Conservation (phyloP, 2,113 vertebrate species). For the Poecilia latipinna region DNA sequence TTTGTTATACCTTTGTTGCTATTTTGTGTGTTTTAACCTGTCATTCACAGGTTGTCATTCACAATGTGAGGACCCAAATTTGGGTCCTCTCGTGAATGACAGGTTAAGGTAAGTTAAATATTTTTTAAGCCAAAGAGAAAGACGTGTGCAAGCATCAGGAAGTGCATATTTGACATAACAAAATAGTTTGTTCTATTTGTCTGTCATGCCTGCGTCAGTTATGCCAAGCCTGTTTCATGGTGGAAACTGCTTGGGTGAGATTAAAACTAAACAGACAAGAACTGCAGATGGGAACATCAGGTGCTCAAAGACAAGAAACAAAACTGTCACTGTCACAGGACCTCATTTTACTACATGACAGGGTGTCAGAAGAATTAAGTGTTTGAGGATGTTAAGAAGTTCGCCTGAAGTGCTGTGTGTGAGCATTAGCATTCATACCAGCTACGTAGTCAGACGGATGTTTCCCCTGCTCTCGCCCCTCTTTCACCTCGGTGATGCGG, state of each 20-base stretch:
- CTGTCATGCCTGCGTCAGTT: not conserved
- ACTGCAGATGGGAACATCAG: slow-evolving; percentile 15
- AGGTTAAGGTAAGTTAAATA: too few relatives aligned
- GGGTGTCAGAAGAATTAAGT: slow-evolving; percentile 24
- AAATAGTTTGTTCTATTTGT: not conserved
- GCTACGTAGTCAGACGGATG: too few relatives aligned
- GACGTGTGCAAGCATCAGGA: too few relatives aligned
- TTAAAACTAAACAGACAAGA: slow-evolving; percentile 21
- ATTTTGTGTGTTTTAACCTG: too few relatives aligned
- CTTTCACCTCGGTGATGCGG: not conserved
- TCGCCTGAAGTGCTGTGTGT: slow-evolving; percentile 43
- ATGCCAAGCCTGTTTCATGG: not conserved
- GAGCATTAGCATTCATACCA: slow-evolving; percentile 28
- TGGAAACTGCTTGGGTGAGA: slow-evolving; percentile 1
- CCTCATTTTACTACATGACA: slow-evolving; percentile 27
- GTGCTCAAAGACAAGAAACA: slow-evolving; percentile 10
- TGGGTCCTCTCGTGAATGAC: too few relatives aligned
- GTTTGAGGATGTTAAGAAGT: slow-evolving; percentile 21
- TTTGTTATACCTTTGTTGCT: too few relatives aligned
- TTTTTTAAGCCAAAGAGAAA: too few relatives aligned
- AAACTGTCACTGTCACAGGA: slow-evolving; percentile 8
- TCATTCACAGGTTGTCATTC: too few relatives aligned
- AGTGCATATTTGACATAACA: not conserved
- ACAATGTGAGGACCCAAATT: too few relatives aligned
- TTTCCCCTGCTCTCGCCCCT: too few relatives aligned